Evolutionary conservation across 35 echinoderm and acorn worm species (phyloP), one percentile per base, ranked within the genome.

Genomic region (Stichopus chloronotus): DNA sequence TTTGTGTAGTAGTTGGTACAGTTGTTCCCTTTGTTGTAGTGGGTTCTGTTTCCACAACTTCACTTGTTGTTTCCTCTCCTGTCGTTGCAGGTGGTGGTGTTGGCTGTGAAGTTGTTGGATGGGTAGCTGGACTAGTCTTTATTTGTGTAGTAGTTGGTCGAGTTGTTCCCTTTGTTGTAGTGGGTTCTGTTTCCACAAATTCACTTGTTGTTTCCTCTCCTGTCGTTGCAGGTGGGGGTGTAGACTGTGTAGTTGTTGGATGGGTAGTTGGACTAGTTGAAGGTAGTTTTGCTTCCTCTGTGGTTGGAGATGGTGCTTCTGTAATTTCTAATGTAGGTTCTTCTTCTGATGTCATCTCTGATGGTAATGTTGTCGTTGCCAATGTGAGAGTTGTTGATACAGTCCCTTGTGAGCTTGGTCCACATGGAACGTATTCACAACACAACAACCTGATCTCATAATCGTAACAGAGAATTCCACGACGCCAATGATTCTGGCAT

Each of bases 361-460:
- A 72, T 56, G 25, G 16, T 25, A 56, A 9, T 58, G 90, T 79
- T 78, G 54, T 52, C 43, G 72, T 77, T 17, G 55, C 14, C 57
- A 72, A 78, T 14, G 69, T 57, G 7, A 55, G 11, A 16, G n/a
- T 6, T 25, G 76, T 77, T 2, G 65, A 24, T 53, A 11, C 12
- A 6, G 12, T 78, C 11, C 68, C 11, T 53, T 16, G 14, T 24
- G 7, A 17, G 9, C 30, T 78, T 78, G 72, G 19, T 19, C 53
- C 90, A 89, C 87, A 89, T 65, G 87, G 59, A 13, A 78, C 63
- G 13, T 78, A 57, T 17, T 79, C 16, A n/a, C 90, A 91, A 58
- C 90, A 91, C 3, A 78, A 25, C 13, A 91, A 13, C 14, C 90
- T 22, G 6, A 91, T 91, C 53, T 91, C 90, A 52, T 91, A 91